Conservation (phyloP, 2,113 vertebrate species). For the Hipposideros armiger region DNA sequence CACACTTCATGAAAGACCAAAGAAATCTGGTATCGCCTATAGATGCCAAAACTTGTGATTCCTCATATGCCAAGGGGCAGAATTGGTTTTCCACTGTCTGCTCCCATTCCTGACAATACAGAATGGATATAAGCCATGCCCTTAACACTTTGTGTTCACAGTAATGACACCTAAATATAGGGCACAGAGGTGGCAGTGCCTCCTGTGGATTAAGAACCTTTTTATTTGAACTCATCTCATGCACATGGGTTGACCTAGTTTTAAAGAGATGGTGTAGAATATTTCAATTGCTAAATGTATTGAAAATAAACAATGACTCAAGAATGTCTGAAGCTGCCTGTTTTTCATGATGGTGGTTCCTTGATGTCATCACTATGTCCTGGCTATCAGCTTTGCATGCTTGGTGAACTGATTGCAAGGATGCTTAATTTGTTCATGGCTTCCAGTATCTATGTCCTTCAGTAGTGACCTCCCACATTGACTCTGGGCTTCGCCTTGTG, state of each 20-base stretch:
- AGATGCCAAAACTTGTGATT: conserved; percentile 32
- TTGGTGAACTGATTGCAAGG: neutral
- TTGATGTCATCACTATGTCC: neutral
- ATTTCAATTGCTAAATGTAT: neutral
- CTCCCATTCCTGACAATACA: neutral
- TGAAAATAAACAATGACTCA: neutral
- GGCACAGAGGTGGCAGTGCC: neutral
- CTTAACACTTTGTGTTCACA: conserved; percentile 40
- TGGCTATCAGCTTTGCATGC: neutral
- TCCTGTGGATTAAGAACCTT: neutral
- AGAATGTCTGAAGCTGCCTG: neutral
- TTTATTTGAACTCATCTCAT: conserved; percentile 14
- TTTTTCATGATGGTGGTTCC: neutral
- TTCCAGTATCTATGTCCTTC: neutral
- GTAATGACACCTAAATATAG: neutral
- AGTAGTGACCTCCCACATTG: neutral
- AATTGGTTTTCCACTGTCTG: neutral
- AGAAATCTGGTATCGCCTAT: conserved; percentile 12
- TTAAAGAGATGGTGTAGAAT: conserved; percentile 34
- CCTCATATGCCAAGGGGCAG: neutral
- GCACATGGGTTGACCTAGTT: conserved; percentile 21
- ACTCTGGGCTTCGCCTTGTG: conserved; percentile 22
- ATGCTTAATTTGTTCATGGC: neutral
- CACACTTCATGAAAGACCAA: conserved; percentile 33
- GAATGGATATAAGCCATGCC: neutral